A percentile compares a stretch with the other conserved stretches of the same genome.
Conservation (phyloP, 2,797 vertebrate species). For the Acridotheres tristis region DNA sequence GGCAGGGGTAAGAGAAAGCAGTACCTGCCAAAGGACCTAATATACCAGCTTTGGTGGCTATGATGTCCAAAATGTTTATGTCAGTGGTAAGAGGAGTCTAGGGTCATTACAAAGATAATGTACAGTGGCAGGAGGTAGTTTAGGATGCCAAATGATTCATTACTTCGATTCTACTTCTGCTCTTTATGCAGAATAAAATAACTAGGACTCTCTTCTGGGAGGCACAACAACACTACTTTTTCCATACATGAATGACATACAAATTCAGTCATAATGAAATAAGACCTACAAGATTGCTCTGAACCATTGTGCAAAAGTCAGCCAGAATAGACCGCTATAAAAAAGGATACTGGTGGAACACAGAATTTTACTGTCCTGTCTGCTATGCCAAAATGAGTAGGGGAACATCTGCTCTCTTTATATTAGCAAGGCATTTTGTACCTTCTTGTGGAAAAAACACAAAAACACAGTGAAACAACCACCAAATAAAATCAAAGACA, state of each 20-base stretch:
- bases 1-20: neutral
- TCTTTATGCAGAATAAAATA: neutral
- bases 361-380: neutral
- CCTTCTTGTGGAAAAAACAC: fast-evolving
- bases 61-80: neutral
- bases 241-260: neutral
- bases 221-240: neutral
- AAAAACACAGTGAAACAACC: fast-evolving
- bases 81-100: neutral
- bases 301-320: neutral
- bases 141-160: neutral
- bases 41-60: neutral
- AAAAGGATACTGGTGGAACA: neutral
- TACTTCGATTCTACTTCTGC: neutral
- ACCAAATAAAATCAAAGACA: neutral
- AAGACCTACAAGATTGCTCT: neutral
- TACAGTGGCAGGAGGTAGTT: neutral
- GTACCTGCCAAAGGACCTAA: neutral
- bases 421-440: neutral
- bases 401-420: neutral
- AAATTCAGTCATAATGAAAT: neutral
- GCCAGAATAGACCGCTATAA: neutral
- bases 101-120: neutral
- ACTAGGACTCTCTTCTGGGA: neutral
- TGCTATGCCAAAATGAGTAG: neutral